Conservation (phyloP, 2,888 invertebrate genomes). For the Rhogogaster chlorosoma region DNA sequence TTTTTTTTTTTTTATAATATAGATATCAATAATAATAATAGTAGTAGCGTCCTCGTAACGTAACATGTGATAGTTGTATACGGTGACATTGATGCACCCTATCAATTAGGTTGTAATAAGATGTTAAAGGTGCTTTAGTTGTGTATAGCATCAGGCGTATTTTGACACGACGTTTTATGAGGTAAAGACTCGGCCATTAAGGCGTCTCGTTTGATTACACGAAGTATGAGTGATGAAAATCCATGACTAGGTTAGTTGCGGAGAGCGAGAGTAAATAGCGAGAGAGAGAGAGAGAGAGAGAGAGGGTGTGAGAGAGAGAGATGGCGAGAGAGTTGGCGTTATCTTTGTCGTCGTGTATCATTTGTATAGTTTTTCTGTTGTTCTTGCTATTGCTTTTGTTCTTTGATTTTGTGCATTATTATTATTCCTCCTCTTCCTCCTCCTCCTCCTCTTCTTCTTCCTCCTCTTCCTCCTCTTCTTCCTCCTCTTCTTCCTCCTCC, state of each 20-base stretch:
- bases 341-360: constrained; percentile 33
- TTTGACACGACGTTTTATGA: constrained; percentile 4
- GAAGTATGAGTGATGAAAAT: constrained; percentile 34
- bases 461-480: constrained; percentile 69
- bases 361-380: background rate
- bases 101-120: background rate
- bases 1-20: constrained; percentile 46
- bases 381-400: constrained; percentile 14
- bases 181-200: background rate
- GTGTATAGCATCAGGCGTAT: background rate
- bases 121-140: constrained; percentile 3
- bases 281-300: background rate
- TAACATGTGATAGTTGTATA: constrained; percentile 49
- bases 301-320: background rate
- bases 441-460: constrained; percentile 74
- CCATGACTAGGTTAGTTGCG: constrained; percentile 34
- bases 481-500: constrained; percentile 83
- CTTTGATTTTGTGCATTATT: background rate
- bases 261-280: constrained; percentile 28
- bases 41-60: constrained; percentile 58
- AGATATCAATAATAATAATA: constrained; percentile 56
- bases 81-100: constrained; percentile 36
- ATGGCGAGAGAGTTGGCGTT: constrained; percentile 1
- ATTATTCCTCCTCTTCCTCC: constrained; percentile 72
- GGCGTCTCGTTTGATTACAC: background rate